Base-by-base conservation (phyloP, 2,113 vertebrate species). In the Gnathochromis pfefferi region DNA sequence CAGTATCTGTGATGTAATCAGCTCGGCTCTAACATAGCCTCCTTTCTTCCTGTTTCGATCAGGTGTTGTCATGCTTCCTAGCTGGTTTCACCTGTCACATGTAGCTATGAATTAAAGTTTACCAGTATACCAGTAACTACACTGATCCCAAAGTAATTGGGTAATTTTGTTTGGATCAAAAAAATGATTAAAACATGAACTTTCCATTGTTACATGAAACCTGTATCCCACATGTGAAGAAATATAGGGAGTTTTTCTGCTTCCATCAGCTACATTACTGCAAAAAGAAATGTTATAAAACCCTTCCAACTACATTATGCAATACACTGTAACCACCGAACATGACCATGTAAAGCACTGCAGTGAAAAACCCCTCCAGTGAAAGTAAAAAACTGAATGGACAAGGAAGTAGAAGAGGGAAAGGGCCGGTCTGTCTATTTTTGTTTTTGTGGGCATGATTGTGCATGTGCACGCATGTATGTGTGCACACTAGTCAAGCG, bases 11-110 rank as follows among this genome's bases (percentile, higher is more conserved):
- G 86, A 83, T 55, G 57, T 33, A 13, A 47, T 82, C 38, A 65
- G 1, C 55, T 80, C 7, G 0, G 19, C 26, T 65, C 17, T 75
- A 8, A 57, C 42, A 35, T 19, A 40, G 17, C 21, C 33, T 81
- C 47, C 42, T n/a, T 16, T 80, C 88, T 94, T 91, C 87, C 91
- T 60, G 89, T 90, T 92, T 92, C 68, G 35, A 63, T 87, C 85
- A 47, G 79, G 83, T 75, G 58, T 42, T 14, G 63, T 80, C 47
- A 63, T 54, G 17, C 58, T 63, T 80, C 63, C 57, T 16, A 14
- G 8, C 81, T 85, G 88, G 83, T 92, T 92, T 86, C 87, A 63
- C 83, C 58, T 28, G 26, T 57, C 26, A 14, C 28, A 23, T 55
- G 5, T 21, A 79, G 13, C 60, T 38, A 13, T 38, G 3, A 7